Evolutionary conservation across 2,113 vertebrate species (phyloP).

Genomic region (Thinocorus orbignyianus): DNA sequence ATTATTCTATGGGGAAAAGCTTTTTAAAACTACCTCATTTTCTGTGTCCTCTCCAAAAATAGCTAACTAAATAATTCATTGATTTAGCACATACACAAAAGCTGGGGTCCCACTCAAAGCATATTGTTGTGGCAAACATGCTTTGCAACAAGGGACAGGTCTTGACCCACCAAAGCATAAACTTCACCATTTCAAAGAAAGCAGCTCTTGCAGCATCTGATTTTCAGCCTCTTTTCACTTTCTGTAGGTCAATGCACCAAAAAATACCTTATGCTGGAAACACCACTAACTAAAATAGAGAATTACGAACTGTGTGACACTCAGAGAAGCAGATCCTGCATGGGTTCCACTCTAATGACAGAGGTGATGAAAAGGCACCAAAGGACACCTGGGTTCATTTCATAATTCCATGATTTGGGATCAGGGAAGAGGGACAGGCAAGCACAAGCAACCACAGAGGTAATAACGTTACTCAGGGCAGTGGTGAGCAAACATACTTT

Average conservation of each 20-base stretch:
- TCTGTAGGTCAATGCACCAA: rapidly evolving
- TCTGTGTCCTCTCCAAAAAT: neutral
- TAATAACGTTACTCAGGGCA: neutral
- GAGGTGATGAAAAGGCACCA: neutral
- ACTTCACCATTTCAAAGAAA: neutral
- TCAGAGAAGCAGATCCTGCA: neutral
- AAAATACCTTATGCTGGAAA: neutral
- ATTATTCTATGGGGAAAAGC: neutral
- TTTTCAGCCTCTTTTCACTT: neutral
- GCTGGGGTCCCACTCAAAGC: neutral
- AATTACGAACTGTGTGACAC: neutral
- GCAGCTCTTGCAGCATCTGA: neutral
- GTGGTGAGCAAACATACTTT: neutral
- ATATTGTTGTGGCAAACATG: neutral
- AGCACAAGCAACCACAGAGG: neutral
- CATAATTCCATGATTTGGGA: neutral
- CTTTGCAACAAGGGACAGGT: neutral
- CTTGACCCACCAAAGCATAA: neutral
- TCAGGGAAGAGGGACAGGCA: neutral
- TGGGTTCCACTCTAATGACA: neutral
- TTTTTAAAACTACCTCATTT: neutral
- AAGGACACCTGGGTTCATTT: neutral
- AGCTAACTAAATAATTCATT: too few species aligned
- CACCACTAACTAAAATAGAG: neutral
- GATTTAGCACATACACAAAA: neutral